Evolutionary conservation across 2,888 invertebrate species (phyloP).

Genomic region (Achlya flavicornis): DNA sequence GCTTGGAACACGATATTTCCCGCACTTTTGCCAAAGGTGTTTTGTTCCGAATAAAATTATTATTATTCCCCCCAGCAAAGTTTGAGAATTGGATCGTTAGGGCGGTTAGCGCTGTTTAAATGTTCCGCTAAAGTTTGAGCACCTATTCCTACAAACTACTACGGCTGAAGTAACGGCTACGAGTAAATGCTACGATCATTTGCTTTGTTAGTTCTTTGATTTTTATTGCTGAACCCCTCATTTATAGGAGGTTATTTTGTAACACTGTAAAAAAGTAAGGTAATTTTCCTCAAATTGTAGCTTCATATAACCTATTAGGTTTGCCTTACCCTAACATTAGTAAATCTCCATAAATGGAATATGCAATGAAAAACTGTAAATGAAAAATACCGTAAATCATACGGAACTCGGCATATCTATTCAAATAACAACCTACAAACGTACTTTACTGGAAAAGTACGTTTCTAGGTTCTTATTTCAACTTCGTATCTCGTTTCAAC

Average conservation of each 20-base stretch:
- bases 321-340: too few relatives aligned
- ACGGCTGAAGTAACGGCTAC: background rate
- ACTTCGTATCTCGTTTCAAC: too few relatives aligned
- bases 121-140: slow-evolving; percentile 24
- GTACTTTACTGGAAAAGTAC: background rate
- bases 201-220: background rate
- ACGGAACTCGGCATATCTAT: background rate
- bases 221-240: background rate
- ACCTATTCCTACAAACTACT: slow-evolving; percentile 3
- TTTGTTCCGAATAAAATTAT: slow-evolving; percentile 40
- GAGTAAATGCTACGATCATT: background rate
- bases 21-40: slow-evolving; percentile 35
- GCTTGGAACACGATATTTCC: slow-evolving; percentile 2
- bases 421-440: background rate
- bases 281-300: background rate
- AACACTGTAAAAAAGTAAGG: background rate
- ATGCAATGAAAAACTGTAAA: background rate
- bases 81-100: slow-evolving; percentile 28
- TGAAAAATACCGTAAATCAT: background rate
- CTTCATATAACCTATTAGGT: too few relatives aligned
- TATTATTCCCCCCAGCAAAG: slow-evolving; percentile 30
- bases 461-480: too few relatives aligned
- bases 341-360: background rate
- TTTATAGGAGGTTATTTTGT: background rate
- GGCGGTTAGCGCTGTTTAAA: slow-evolving; percentile 29